Evolutionary conservation across 2,888 invertebrate species (phyloP).

Genomic region (Callosobruchus maculatus): DNA sequence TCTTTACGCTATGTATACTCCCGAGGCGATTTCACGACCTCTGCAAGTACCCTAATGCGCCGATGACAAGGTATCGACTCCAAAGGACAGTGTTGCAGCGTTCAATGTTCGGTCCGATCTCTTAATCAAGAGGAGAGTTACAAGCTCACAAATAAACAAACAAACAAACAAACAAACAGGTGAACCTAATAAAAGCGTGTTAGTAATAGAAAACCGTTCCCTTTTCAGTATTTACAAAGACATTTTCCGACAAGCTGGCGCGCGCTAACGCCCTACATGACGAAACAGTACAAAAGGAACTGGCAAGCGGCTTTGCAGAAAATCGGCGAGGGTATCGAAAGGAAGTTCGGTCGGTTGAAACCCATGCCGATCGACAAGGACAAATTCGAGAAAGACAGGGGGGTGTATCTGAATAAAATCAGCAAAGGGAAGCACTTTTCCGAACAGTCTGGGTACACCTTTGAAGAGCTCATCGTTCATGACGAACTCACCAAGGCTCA

Average conservation of each 20-base stretch:
- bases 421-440: constrained; percentile 64
- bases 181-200: too few relatives aligned
- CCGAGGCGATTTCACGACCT: too few relatives aligned
- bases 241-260: constrained; percentile 62
- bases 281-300: constrained; percentile 55
- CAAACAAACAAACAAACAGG: too few relatives aligned
- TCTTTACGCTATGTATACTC: too few relatives aligned
- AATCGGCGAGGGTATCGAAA: constrained; percentile 67
- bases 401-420: constrained; percentile 60
- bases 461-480: constrained; percentile 51
- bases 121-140: too few relatives aligned
- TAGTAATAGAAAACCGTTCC: constrained; percentile 24
- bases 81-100: too few relatives aligned
- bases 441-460: constrained; percentile 56
- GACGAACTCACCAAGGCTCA: constrained; percentile 41
- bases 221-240: constrained; percentile 65
- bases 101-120: too few relatives aligned
- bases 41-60: too few relatives aligned
- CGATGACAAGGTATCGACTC: too few relatives aligned
- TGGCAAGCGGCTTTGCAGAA: constrained; percentile 53
- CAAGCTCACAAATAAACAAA: too few relatives aligned
- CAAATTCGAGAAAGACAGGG: constrained; percentile 65
- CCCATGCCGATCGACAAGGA: constrained; percentile 65
- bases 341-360: constrained; percentile 66
- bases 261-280: constrained; percentile 58